phyloP scores from a whole-genome alignment of 1,140 invertebrate genomes.

The Potamilus streckersoni region DNA sequence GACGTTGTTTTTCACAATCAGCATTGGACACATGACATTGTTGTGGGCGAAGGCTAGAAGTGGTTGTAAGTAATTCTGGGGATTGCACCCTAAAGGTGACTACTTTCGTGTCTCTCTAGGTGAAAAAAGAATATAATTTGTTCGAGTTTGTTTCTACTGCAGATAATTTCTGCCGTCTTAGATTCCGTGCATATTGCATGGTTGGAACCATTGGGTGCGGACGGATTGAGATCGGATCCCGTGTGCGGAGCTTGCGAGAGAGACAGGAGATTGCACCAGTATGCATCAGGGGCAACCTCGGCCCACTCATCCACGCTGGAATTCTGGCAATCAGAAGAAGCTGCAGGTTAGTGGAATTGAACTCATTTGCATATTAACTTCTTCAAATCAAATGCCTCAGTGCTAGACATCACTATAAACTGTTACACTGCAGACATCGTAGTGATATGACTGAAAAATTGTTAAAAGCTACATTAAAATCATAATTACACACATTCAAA shows the following conservation, averaged over 20 bases:
- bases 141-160: not conserved
- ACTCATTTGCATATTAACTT: not conserved
- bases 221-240: constrained; percentile 5
- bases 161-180: constrained; percentile 39
- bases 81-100: not conserved
- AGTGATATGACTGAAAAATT: too few relatives aligned
- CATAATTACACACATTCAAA: too few relatives aligned
- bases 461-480: too few relatives aligned
- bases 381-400: not conserved
- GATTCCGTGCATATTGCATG: constrained; percentile 43
- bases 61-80: not conserved
- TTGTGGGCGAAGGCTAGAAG: not conserved
- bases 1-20: not conserved
- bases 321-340: constrained; percentile 46
- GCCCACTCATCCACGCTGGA: constrained; percentile 22
- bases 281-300: constrained; percentile 44
- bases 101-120: not conserved
- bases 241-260: constrained; percentile 38
- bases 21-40: not conserved
- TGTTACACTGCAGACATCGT: too few relatives aligned
- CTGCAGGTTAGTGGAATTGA: constrained; percentile 41
- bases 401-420: too few relatives aligned
- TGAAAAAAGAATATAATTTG: not conserved
- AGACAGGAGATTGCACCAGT: constrained; percentile 44
- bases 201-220: constrained; percentile 47